Conservation (phyloP, 2,888 invertebrate genomes). For the Agriopis aurantiaria region DNA sequence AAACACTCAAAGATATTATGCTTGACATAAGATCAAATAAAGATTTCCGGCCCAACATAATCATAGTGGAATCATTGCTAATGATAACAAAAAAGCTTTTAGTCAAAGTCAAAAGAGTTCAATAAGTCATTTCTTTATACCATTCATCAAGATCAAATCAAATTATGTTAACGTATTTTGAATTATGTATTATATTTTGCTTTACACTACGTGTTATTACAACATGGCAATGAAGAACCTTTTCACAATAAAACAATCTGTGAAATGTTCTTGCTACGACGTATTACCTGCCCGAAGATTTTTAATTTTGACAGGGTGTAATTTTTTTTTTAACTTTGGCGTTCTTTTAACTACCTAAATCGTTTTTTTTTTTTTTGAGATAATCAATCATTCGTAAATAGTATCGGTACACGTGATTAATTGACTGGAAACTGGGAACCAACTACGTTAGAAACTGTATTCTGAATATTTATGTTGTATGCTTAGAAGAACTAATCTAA, state of each 20-base stretch:
- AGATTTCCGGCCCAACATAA: constrained; percentile 8
- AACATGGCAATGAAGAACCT: neutral
- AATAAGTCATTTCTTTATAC: constrained; percentile 31
- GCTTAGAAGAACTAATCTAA: no score
- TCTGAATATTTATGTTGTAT: no score
- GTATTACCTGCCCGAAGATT: no score
- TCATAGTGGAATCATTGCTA: constrained; percentile 6
- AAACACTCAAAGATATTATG: neutral
- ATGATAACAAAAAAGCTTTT: constrained; percentile 30
- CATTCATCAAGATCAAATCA: constrained; percentile 68
- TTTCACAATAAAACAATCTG: neutral
- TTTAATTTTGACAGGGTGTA: no score
- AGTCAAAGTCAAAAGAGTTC: constrained; percentile 23
- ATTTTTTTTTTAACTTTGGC: no score
- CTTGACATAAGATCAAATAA: neutral
- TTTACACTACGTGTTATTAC: constrained; percentile 32
- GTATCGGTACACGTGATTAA: no score
- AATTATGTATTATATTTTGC: constrained; percentile 58
- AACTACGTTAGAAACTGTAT: no score
- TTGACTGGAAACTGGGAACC: no score
- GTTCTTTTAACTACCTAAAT: no score
- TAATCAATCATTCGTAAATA: no score
- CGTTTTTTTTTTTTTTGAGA: no score
- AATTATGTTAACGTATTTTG: constrained; percentile 64
- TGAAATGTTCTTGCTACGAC: neutral